A percentile compares a stretch with the other conserved stretches of the same genome.
Conservation (phyloP, 1,140 invertebrate genomes). For the Triops cancriformis region DNA sequence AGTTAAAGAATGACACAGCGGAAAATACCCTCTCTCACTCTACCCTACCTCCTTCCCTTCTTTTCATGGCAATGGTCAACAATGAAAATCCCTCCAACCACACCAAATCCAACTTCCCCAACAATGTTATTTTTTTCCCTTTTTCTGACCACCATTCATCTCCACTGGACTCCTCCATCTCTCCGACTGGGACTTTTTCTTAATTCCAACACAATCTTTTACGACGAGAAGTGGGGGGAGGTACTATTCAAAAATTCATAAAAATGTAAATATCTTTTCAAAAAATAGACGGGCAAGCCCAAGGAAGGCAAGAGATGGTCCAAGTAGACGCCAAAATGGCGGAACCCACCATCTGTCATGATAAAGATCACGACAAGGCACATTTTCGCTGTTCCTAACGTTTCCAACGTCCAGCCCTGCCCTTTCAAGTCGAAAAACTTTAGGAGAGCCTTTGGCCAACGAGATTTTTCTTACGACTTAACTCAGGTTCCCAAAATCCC, state of each 20-base stretch:
- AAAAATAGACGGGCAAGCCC: neutral
- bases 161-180: neutral
- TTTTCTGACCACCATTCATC: neutral
- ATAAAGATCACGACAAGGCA: conserved; percentile 5
- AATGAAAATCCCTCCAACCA: conserved; percentile 5
- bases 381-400: neutral
- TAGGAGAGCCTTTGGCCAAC: neutral
- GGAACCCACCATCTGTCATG: conserved; percentile 7
- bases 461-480: neutral
- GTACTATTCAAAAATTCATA: neutral
- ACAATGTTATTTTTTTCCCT: neutral
- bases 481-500: neutral
- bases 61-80: neutral
- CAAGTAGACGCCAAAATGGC: conserved; percentile 1
- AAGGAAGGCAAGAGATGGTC: neutral
- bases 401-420: neutral
- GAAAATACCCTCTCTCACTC: neutral
- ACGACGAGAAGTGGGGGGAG: no score
- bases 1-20: conserved; percentile 1
- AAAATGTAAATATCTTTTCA: neutral
- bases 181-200: neutral
- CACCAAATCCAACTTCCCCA: neutral
- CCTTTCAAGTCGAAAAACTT: neutral
- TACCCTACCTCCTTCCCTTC: no score
- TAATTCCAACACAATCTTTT: no score